Conservation (phyloP, 2,797 vertebrate genomes). For the Sebastes glaucus region DNA sequence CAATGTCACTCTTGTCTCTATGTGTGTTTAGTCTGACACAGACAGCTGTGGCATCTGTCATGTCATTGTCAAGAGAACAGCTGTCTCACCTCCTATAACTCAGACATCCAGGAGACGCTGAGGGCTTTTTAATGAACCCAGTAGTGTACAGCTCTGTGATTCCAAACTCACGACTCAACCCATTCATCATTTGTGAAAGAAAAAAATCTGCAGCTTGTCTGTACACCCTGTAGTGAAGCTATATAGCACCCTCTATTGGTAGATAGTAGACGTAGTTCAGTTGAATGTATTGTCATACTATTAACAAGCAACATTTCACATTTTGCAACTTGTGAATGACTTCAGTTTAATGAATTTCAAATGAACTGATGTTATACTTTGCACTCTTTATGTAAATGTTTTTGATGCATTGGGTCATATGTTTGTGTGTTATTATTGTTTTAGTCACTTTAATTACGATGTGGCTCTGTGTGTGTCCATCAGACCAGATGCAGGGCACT, state of each 20-base stretch:
- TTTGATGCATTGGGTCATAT: background rate
- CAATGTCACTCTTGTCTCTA: background rate
- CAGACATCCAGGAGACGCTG: background rate
- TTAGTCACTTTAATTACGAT: background rate
- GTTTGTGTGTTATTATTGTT: background rate
- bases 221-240: background rate
- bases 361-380: background rate
- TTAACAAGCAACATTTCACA: too few species aligned
- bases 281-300: background rate
- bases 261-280: background rate
- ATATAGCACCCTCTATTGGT: slow-evolving; percentile 46
- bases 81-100: background rate
- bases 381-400: background rate
- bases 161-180: slow-evolving; percentile 9
- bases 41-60: background rate
- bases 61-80: background rate
- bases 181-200: slow-evolving; percentile 44
- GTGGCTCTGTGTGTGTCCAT: slow-evolving; percentile 24
- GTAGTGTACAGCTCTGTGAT: slow-evolving; percentile 38
- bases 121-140: slow-evolving; percentile 21
- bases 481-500: slow-evolving; percentile 97
- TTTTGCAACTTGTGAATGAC: background rate
- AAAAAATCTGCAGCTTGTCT: slow-evolving; percentile 1
- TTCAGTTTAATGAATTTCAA: background rate
- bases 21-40: background rate